Evolutionary conservation across 2,888 invertebrate species (phyloP).

Genomic region (Sinelater perroti): DNA sequence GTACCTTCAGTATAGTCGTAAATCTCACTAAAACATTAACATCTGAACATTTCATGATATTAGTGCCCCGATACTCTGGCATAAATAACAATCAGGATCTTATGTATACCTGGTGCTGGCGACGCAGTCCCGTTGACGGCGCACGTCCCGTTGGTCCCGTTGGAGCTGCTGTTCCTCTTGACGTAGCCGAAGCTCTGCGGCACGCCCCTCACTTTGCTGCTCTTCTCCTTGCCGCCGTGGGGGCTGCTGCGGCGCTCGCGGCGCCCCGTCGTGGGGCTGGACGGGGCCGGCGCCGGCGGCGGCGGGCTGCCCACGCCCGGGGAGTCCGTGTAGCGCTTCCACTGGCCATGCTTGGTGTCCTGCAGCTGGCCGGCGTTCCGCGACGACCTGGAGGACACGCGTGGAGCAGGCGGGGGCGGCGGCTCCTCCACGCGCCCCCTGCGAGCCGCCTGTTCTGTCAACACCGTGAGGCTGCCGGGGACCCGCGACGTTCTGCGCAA

Average conservation of each 20-base stretch:
- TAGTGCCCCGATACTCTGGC: too few relatives aligned
- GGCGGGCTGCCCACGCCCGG: slow-evolving; percentile 71
- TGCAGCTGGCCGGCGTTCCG: slow-evolving; percentile 49
- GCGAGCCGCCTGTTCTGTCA: slow-evolving; percentile 66
- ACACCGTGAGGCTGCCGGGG: slow-evolving; percentile 64
- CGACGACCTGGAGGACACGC: slow-evolving; percentile 50
- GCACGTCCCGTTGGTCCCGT: slow-evolving; percentile 52
- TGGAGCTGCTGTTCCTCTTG: slow-evolving; percentile 71
- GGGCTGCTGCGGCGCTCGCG: slow-evolving; percentile 60
- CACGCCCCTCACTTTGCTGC: slow-evolving; percentile 72
- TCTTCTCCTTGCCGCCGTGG: slow-evolving; percentile 63
- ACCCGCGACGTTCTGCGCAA: slow-evolving; percentile 48
- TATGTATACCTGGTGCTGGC: slow-evolving; percentile 37
- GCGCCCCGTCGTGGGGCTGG: slow-evolving; percentile 57
- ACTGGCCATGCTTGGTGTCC: slow-evolving; percentile 60
- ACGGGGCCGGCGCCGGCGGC: slow-evolving; percentile 64
- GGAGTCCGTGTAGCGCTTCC: slow-evolving; percentile 73
- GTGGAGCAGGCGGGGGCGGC: slow-evolving; percentile 60
- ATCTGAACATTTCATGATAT: too few relatives aligned
- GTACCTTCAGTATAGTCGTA: too few relatives aligned
- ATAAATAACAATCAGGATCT: not conserved
- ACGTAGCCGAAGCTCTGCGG: slow-evolving; percentile 88
- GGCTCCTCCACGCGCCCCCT: slow-evolving; percentile 64
- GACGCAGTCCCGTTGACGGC: slow-evolving; percentile 58
- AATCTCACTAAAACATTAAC: too few relatives aligned